phyloP scores from a whole-genome alignment of 2,797 vertebrate species.

The Melanotaenia trifasciata region DNA sequence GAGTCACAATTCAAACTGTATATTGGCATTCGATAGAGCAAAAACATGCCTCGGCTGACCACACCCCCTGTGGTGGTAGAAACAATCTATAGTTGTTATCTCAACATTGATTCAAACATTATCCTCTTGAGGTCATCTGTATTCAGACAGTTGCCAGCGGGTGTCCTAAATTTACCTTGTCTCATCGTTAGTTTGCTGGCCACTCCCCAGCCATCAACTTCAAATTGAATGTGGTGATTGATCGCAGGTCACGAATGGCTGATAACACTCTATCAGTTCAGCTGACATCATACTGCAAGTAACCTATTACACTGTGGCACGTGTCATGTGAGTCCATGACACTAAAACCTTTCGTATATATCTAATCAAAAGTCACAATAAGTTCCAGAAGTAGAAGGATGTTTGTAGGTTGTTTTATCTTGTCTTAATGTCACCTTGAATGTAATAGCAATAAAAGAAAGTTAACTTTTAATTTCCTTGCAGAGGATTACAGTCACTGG shows the following conservation, averaged over 20 bases:
- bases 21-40: conserved; percentile 39
- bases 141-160: conserved; percentile 54
- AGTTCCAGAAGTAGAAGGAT: conserved; percentile 13
- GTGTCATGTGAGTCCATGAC: conserved; percentile 44
- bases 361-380: conserved; percentile 44
- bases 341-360: conserved; percentile 48
- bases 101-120: conserved; percentile 71
- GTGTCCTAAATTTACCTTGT: conserved; percentile 67
- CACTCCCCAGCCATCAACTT: conserved; percentile 58
- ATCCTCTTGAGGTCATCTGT: conserved; percentile 67
- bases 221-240: conserved; percentile 73
- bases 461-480: conserved; percentile 26
- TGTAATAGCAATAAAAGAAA: conserved; percentile 13
- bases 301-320: conserved; percentile 62
- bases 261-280: conserved; percentile 69
- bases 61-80: conserved; percentile 40
- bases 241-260: conserved; percentile 64
- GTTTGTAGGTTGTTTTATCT: conserved; percentile 22
- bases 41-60: conserved; percentile 29
- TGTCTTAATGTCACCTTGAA: conserved; percentile 58
- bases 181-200: conserved; percentile 49
- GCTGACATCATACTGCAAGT: conserved; percentile 58
- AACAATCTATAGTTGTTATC: conserved; percentile 67
- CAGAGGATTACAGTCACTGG: conserved; percentile 14
- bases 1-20: conserved; percentile 25